These are phyloP conservation scores for Heliconius congener DNA, from an alignment of 1,140 invertebrate species.

Conservation along the genomic window DNA sequence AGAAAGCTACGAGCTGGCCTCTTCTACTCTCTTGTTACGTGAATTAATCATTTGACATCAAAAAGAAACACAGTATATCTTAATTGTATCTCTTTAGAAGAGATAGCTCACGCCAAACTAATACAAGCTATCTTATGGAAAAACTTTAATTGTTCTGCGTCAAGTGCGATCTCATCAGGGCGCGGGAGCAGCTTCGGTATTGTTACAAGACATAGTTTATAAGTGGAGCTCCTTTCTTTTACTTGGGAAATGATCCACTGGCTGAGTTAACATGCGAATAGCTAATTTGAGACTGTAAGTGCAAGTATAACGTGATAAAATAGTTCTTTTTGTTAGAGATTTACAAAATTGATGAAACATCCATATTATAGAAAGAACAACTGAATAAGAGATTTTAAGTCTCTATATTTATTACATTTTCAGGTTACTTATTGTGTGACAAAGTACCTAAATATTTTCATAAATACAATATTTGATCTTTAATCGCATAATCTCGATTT, in stretches of 20 bases:
- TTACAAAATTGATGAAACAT: no score
- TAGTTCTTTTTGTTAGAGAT: neutral
- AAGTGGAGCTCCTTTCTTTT: slow-evolving; percentile 71
- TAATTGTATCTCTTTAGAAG: slow-evolving; percentile 35
- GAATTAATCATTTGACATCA: slow-evolving; percentile 12
- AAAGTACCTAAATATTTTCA: no score
- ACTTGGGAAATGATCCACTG: slow-evolving; percentile 66
- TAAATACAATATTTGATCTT: no score
- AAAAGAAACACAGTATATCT: slow-evolving; percentile 28
- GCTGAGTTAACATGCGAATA: slow-evolving; percentile 23
- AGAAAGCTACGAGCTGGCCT: neutral
- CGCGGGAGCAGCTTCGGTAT: slow-evolving; percentile 50
- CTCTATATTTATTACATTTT: no score
- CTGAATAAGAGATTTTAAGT: no score
- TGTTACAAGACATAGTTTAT: slow-evolving; percentile 60
- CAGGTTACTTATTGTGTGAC: no score
- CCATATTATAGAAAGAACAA: no score
- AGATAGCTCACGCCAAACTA: slow-evolving; percentile 13
- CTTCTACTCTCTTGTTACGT: neutral
- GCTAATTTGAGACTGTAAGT: slow-evolving; percentile 5
- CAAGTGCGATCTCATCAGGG: slow-evolving; percentile 44
- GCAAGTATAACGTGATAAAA: neutral
- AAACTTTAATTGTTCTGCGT: slow-evolving; percentile 53
- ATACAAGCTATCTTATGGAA: slow-evolving; percentile 40
- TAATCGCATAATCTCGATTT: no score